Evolutionary conservation across 1,140 invertebrate genomes (phyloP).

Genomic region (Amyelois transitella): DNA sequence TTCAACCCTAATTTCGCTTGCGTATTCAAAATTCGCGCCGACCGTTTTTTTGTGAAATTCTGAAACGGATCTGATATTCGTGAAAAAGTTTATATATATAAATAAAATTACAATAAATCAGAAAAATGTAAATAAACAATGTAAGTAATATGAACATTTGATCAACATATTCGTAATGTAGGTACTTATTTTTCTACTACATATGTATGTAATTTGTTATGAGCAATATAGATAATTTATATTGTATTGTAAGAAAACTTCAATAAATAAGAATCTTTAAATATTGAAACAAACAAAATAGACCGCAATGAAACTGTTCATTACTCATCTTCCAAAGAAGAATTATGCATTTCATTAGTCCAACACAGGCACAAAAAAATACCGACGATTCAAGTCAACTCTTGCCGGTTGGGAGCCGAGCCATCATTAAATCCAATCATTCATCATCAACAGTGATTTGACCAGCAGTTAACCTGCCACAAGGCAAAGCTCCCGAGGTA

Average conservation of each 20-base stretch:
- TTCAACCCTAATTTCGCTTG: conserved; percentile 2
- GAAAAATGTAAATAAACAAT: too few species aligned
- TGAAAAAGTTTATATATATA: too few species aligned
- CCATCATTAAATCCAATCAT: conserved; percentile 67
- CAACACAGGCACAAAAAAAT: conserved; percentile 21
- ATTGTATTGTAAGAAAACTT: neutral
- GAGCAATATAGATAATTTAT: neutral
- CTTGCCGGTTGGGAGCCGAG: conserved; percentile 42
- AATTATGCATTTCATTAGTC: conserved; percentile 47
- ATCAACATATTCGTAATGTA: too few species aligned
- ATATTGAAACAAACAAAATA: conserved; percentile 5
- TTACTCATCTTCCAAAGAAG: conserved; percentile 21
- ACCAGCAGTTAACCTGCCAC: conserved; percentile 49
- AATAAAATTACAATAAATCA: too few species aligned
- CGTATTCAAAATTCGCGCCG: conserved; percentile 29
- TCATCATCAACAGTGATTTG: conserved; percentile 67
- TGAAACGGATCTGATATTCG: conserved; percentile 22
- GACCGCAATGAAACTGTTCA: conserved; percentile 12
- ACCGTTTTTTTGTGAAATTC: conserved; percentile 44
- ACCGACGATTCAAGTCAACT: conserved; percentile 21
- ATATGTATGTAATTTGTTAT: neutral
- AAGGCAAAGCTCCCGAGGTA: conserved; percentile 34
- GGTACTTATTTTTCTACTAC: too few species aligned
- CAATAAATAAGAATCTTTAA: neutral
- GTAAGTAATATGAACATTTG: too few species aligned